Conservation (phyloP, 2,113 vertebrate species). For the Myrmecophaga tridactyla region DNA sequence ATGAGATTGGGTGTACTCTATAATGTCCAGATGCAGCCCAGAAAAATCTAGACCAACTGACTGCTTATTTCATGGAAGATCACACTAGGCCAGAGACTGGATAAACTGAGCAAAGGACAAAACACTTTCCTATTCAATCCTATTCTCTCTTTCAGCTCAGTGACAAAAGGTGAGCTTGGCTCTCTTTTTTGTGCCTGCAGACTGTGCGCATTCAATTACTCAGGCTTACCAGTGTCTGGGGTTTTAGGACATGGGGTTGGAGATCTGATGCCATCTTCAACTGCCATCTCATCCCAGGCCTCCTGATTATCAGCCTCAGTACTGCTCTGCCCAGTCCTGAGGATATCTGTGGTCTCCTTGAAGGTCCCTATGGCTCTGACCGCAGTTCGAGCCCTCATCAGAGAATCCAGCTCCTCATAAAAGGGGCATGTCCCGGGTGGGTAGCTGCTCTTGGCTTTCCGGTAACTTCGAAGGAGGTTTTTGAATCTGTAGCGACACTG, state of each 20-base stretch:
- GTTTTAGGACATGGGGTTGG: not conserved
- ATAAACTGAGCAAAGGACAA: not conserved
- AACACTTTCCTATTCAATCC: not conserved
- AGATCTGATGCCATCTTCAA: constrained; percentile 42
- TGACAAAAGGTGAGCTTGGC: not conserved
- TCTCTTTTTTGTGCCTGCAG: not conserved
- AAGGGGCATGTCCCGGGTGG: constrained; percentile 72
- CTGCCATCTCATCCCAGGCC: constrained; percentile 59
- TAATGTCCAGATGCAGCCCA: not conserved
- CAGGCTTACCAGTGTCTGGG: constrained; percentile 61
- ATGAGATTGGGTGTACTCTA: not conserved
- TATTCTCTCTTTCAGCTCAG: not conserved
- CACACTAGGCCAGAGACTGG: not conserved
- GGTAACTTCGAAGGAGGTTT: constrained; percentile 79
- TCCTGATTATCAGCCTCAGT: constrained; percentile 35
- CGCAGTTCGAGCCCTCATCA: constrained; percentile 68
- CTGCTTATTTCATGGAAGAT: not conserved
- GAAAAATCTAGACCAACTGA: not conserved
- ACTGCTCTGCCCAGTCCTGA: not conserved
- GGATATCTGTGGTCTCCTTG: not conserved
- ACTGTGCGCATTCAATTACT: not conserved
- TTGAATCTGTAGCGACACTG: constrained; percentile 80
- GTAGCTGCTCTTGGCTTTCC: constrained; percentile 76
- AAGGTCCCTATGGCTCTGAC: constrained; percentile 29
- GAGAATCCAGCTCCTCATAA: constrained; percentile 74